phyloP scores from a whole-genome alignment of 2,797 vertebrate genomes.

The Phalloptychus januarius region DNA sequence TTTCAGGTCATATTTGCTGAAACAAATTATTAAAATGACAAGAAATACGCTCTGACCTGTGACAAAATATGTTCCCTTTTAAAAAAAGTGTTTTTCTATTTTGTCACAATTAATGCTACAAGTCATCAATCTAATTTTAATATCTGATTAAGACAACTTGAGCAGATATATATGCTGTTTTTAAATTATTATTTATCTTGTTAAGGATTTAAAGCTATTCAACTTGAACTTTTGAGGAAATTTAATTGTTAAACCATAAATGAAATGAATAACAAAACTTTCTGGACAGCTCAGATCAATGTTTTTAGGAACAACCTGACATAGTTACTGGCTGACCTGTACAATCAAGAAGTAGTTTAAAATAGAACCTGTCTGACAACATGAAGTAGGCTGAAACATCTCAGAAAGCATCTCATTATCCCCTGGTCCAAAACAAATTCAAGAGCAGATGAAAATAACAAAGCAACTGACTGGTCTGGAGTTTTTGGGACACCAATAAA shows the following conservation, averaged over 20 bases:
- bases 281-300: neutral
- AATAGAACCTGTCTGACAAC: neutral
- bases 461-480: neutral
- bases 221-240: neutral
- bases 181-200: neutral
- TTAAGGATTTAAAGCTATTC: neutral
- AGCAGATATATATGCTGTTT: neutral
- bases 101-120: neutral
- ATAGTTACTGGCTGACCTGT: neutral
- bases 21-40: neutral
- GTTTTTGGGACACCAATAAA: neutral
- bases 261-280: neutral
- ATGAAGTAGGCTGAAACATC: neutral
- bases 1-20: neutral
- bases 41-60: neutral
- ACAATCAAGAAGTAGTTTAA: neutral
- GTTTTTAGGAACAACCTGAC: neutral
- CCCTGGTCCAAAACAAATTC: neutral
- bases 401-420: neutral
- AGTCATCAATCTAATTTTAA: neutral
- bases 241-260: neutral
- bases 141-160: neutral
- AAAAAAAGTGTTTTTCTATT: neutral
- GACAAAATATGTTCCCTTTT: neutral
- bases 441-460: neutral